phyloP scores from a whole-genome alignment of 2,888 invertebrate genomes.

The Cheilosia vernalis region DNA sequence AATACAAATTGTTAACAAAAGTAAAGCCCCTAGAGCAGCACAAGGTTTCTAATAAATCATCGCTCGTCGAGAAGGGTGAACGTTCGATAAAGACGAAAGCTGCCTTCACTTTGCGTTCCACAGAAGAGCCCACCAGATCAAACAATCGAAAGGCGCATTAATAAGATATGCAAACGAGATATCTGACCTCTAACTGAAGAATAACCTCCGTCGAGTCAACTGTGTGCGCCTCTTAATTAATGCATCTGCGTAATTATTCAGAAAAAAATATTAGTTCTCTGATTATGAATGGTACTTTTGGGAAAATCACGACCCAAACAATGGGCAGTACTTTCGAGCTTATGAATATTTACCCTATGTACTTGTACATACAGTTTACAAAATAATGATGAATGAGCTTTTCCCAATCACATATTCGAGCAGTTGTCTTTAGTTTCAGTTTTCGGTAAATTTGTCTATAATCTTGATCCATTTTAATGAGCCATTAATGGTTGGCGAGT shows the following conservation, averaged over 20 bases:
- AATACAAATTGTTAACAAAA: too few relatives aligned
- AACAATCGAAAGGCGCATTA: slow-evolving; percentile 14
- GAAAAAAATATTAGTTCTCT: background rate
- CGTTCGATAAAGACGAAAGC: background rate
- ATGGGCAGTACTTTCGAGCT: background rate
- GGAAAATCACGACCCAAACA: background rate
- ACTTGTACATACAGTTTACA: too few relatives aligned
- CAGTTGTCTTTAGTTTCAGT: too few relatives aligned
- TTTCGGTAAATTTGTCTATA: background rate
- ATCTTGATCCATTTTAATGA: slow-evolving; percentile 2
- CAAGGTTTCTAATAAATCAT: too few relatives aligned
- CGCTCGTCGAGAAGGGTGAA: too few relatives aligned
- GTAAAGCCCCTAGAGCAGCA: too few relatives aligned
- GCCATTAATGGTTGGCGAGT: background rate
- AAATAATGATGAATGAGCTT: too few relatives aligned
- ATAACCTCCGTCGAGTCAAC: too few relatives aligned
- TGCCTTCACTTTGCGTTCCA: slow-evolving; percentile 15
- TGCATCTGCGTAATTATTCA: background rate
- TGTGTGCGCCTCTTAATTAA: background rate
- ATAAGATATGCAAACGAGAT: background rate
- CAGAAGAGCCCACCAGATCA: background rate
- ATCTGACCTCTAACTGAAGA: background rate
- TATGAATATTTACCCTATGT: background rate
- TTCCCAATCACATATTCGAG: too few relatives aligned
- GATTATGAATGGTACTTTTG: background rate